Evolutionary conservation across 2,113 vertebrate genomes (phyloP).

Genomic region (Fregata magnificens): DNA sequence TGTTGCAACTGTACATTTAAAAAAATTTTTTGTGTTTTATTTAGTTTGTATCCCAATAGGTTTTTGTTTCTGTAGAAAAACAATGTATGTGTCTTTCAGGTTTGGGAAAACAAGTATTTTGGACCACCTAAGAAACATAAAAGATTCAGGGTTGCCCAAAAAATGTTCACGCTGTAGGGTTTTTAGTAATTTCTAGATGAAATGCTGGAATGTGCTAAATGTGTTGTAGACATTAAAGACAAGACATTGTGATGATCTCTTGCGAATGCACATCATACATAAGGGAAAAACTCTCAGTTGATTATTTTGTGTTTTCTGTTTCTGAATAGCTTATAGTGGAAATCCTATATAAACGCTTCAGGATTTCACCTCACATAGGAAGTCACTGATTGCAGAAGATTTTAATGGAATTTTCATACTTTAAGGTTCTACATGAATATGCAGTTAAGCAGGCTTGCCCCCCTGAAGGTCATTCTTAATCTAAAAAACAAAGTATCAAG

Average conservation of each 20-base stretch:
- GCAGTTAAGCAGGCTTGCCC: background rate
- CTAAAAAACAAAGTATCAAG: background rate
- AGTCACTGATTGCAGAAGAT: background rate
- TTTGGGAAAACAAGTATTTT: background rate
- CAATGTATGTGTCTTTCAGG: background rate
- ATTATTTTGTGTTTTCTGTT: background rate
- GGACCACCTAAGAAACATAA: background rate
- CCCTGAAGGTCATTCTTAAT: background rate
- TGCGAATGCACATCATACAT: background rate
- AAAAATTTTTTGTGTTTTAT: background rate
- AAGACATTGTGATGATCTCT: background rate
- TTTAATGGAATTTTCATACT: background rate
- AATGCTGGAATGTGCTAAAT: background rate
- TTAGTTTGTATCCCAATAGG: background rate
- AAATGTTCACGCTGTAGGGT: fast-evolving
- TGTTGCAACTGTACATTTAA: background rate
- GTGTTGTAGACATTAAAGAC: background rate
- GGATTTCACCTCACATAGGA: fast-evolving
- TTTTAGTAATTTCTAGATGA: background rate
- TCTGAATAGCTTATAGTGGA: background rate
- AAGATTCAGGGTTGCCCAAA: background rate
- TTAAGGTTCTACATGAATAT: background rate
- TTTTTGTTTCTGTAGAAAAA: background rate
- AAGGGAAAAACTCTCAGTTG: background rate
- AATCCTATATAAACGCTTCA: background rate